Evolutionary conservation across 2,113 vertebrate species (phyloP), one percentile per base, ranked within the genome.

Genomic region (Neoarius graeffei): DNA sequence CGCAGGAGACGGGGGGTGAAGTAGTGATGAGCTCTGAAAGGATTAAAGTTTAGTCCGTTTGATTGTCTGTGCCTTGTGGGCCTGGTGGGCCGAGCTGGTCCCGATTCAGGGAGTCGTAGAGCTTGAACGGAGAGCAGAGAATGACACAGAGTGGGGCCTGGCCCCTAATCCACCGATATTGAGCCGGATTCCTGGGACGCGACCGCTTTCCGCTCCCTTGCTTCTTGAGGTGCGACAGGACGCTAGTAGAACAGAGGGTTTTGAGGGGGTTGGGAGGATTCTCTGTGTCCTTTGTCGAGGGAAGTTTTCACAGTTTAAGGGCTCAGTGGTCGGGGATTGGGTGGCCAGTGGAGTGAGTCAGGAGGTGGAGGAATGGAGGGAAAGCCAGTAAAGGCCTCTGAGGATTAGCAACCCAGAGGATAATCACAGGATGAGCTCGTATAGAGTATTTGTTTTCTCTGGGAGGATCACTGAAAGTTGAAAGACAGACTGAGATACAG

Each of bases 241-340:
- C 87, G 90, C 82, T 74, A 87, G 83, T 66, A 73, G 85, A 87
- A 84, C 66, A 85, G 90, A 79, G 87, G 69, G 0, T 54, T 84
- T 77, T 87, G 67, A 7, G 50, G 85, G 77, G 76, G 85, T 80
- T 50, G 77, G 82, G 35, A 42, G 87, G 87, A 89, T 87, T 89
- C 91, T 91, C 88, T 6, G 87, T 91, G 85, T 91, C 93, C 89
- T 93, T 96, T 95, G 95, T 96, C 15, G 27, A 89, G 88, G 88
- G 90, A 91, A 93, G 93, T 94, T 95, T 95, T 96, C 95, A 94
- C 94, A 96, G 94, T 95, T 96, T 94, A 95, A 92, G 93, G 92
- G 92, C 93, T 93, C 93, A 94, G 94, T 94, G 93, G 87, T 92
- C 91, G 92, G 67, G 92, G 91, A 93, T 93, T 93, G 93, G 91